These are phyloP conservation scores for Chelonoidis abingdonii DNA, from an alignment of 2,113 vertebrate species.

Conservation along the genomic window DNA sequence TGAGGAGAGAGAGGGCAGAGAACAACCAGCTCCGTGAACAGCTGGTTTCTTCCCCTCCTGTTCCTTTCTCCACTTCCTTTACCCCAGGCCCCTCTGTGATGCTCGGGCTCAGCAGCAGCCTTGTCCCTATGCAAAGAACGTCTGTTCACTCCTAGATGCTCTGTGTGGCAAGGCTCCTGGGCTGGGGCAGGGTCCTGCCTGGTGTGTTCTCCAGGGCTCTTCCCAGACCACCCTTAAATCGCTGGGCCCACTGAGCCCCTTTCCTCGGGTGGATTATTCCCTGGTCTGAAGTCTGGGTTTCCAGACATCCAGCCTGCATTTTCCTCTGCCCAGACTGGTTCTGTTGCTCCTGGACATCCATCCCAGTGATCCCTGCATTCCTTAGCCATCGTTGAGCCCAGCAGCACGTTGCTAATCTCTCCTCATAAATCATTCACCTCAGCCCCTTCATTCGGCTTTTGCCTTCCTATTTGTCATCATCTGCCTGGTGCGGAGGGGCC, in stretches of 20 bases:
- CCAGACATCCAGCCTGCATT: background rate
- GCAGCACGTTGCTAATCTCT: background rate
- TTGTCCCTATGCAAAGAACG: background rate
- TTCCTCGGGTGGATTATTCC: too few species aligned
- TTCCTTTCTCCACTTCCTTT: background rate
- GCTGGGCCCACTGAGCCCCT: background rate
- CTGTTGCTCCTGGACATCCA: background rate
- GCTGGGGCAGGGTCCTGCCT: background rate
- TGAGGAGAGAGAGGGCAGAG: background rate
- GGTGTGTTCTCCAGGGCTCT: too few species aligned
- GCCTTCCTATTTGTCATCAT: background rate
- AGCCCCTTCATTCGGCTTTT: too few species aligned
- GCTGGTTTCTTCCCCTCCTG: background rate
- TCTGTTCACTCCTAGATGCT: background rate
- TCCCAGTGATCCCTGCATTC: background rate
- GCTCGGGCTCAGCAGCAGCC: background rate
- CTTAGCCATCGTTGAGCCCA: background rate
- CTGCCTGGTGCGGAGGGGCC: background rate
- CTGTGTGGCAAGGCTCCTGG: too few species aligned
- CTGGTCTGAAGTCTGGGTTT: background rate
- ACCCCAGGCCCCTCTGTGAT: accelerated
- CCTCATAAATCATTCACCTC: too few species aligned
- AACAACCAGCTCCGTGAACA: background rate
- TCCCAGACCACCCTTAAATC: background rate
- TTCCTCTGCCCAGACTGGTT: background rate